Percentiles rank a stretch among this genome's conserved stretches.
Evolutionary conservation across 2,888 invertebrate genomes (phyloP).

Genomic region (Strigamia transsilvanica): DNA sequence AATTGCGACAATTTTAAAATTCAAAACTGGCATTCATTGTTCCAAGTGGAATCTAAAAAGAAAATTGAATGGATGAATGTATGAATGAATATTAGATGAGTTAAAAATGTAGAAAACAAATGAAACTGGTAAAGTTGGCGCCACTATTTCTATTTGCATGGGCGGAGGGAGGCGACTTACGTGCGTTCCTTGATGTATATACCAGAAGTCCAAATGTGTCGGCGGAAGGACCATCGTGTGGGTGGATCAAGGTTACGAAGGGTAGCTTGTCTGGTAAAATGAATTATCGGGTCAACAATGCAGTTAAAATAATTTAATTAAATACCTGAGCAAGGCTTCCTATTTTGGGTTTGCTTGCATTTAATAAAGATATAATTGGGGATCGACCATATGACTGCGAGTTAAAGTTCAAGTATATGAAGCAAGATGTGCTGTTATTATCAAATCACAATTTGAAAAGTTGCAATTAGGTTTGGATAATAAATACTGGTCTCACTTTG

Average conservation of each 20-base stretch:
- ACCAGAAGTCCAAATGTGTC: constrained; percentile 26
- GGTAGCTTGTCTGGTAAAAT: neutral
- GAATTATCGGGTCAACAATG: neutral
- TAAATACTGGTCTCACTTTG: constrained; percentile 5
- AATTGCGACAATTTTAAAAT: too few relatives aligned
- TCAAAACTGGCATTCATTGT: neutral
- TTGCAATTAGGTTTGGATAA: constrained; percentile 6
- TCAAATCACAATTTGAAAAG: neutral
- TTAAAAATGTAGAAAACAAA: neutral
- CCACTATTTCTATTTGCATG: neutral
- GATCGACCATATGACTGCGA: too few relatives aligned
- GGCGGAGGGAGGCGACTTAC: constrained; percentile 14
- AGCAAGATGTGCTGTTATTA: too few relatives aligned
- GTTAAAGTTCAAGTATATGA: too few relatives aligned
- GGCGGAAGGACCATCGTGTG: constrained; percentile 14
- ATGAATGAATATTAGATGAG: neutral
- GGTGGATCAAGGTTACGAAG: constrained; percentile 16
- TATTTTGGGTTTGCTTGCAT: too few relatives aligned
- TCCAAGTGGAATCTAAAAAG: neutral
- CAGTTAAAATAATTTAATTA: neutral
- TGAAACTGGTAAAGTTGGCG: neutral
- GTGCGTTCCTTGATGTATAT: constrained; percentile 23
- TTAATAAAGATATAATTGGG: too few relatives aligned
- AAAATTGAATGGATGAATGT: constrained; percentile 8
- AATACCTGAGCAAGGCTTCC: too few relatives aligned